Evolutionary conservation across 2,888 invertebrate genomes (phyloP).

Genomic region (Orchestes rusci): DNA sequence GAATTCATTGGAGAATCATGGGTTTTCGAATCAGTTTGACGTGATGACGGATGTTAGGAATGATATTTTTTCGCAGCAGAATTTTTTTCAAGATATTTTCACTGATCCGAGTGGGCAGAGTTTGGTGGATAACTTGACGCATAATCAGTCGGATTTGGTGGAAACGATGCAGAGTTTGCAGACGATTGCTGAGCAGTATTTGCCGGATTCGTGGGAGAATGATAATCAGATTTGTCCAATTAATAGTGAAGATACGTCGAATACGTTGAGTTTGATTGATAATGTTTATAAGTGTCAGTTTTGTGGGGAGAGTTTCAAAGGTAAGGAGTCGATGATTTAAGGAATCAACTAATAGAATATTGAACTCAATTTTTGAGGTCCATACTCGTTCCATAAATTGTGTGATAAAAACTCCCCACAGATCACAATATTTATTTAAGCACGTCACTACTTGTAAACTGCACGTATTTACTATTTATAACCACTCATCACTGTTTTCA

Average conservation of each 20-base stretch:
- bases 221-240: slow-evolving; percentile 37
- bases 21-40: slow-evolving; percentile 11
- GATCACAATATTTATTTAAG: too few species aligned
- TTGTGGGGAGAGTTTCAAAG: slow-evolving; percentile 40
- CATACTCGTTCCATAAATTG: too few species aligned
- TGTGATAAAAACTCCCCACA: too few species aligned
- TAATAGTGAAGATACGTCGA: slow-evolving; percentile 31
- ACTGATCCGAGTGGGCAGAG: slow-evolving; percentile 38
- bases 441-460: too few species aligned
- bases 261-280: slow-evolving; percentile 35
- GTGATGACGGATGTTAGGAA: slow-evolving; percentile 32
- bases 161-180: slow-evolving; percentile 43
- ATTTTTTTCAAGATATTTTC: slow-evolving; percentile 42
- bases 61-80: slow-evolving; percentile 38
- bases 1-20: slow-evolving; percentile 10
- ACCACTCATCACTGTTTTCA: too few species aligned
- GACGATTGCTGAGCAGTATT: slow-evolving; percentile 42
- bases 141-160: slow-evolving; percentile 38
- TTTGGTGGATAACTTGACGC: slow-evolving; percentile 39
- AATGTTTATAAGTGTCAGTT: slow-evolving; percentile 39
- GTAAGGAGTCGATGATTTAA: slow-evolving; percentile 30
- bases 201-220: slow-evolving; percentile 42
- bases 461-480: too few species aligned
- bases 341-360: neutral
- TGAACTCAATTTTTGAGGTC: too few species aligned